phyloP scores from a whole-genome alignment of 2,888 invertebrate species.

The Anaspis maculata region DNA sequence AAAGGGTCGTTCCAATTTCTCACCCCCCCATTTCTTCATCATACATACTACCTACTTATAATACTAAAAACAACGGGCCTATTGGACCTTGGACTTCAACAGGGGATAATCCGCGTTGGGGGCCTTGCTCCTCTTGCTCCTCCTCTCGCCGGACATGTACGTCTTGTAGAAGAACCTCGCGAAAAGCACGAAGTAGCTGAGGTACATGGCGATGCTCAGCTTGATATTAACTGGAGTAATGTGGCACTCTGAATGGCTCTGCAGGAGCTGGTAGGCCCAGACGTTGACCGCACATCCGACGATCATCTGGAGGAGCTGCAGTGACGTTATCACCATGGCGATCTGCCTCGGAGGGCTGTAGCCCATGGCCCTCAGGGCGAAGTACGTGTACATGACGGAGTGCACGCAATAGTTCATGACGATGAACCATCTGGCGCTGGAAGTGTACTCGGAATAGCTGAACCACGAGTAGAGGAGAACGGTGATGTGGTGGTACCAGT shows the following conservation, averaged over 20 bases:
- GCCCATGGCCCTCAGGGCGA: conserved; percentile 77
- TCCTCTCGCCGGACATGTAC: conserved; percentile 56
- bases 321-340: conserved; percentile 83
- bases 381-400: conserved; percentile 87
- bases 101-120: conserved; percentile 38
- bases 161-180: conserved; percentile 90
- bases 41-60: no score
- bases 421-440: conserved; percentile 88
- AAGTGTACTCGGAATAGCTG: conserved; percentile 82
- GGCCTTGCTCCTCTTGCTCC: conserved; percentile 23
- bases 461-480: conserved; percentile 92
- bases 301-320: conserved; percentile 91
- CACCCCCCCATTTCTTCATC: no score
- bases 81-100: conserved; percentile 40
- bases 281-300: conserved; percentile 87
- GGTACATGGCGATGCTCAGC: conserved; percentile 88
- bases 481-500: conserved; percentile 96
- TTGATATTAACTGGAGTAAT: conserved; percentile 79
- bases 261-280: conserved; percentile 74
- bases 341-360: conserved; percentile 75
- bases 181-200: conserved; percentile 88
- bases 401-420: conserved; percentile 92
- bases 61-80: no score
- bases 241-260: conserved; percentile 68
- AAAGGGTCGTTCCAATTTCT: no score